phyloP scores from a whole-genome alignment of 2,888 invertebrate species.

The Drosophila limbata region DNA sequence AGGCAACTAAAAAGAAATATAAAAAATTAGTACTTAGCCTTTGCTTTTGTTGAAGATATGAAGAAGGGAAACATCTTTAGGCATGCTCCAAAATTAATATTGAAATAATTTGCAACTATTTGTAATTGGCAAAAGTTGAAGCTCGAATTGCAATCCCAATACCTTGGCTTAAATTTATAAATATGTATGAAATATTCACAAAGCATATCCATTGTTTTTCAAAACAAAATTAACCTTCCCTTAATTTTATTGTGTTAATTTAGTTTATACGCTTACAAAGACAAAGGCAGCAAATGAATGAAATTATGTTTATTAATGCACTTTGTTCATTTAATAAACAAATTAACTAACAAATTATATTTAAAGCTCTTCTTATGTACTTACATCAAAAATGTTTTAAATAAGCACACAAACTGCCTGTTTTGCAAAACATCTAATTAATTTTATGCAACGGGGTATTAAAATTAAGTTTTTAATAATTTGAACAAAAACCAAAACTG shows the following conservation, averaged over 20 bases:
- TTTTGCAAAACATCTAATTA: conserved; percentile 57
- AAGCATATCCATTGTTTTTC: conserved; percentile 80
- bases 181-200: conserved; percentile 62
- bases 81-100: conserved; percentile 51
- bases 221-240: conserved; percentile 60
- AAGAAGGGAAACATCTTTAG: conserved; percentile 40
- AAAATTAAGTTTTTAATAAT: conserved; percentile 59
- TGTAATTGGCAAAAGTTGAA: conserved; percentile 64
- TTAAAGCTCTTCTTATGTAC: conserved; percentile 49
- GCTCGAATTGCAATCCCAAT: conserved; percentile 60
- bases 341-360: conserved; percentile 24
- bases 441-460: conserved; percentile 56
- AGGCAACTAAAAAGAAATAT: conserved; percentile 47
- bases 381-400: conserved; percentile 59
- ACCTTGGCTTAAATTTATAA: conserved; percentile 52
- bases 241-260: conserved; percentile 58
- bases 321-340: conserved; percentile 20
- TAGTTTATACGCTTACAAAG: conserved; percentile 53
- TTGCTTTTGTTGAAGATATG: conserved; percentile 45
- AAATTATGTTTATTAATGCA: conserved; percentile 39
- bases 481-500: conserved; percentile 73
- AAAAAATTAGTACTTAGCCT: conserved; percentile 57
- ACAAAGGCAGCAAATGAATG: conserved; percentile 43
- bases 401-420: conserved; percentile 76
- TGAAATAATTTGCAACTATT: conserved; percentile 47